These are phyloP conservation scores for Paramormyrops hopkinsi DNA, from an alignment of 2,797 vertebrate species.

Conservation along the genomic window DNA sequence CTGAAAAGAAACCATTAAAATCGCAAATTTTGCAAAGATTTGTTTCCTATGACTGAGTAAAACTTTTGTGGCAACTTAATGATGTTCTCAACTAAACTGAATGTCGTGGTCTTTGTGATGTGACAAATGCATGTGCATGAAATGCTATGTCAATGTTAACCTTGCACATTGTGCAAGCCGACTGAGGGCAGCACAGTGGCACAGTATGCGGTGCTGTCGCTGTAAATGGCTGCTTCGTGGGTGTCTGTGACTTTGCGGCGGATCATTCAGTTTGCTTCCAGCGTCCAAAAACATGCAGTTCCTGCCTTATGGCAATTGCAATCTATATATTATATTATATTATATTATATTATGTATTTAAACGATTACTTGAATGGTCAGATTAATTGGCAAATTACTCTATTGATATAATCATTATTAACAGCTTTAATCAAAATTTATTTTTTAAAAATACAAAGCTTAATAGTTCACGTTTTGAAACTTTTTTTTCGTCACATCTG, in stretches of 20 bases:
- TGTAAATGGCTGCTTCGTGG: no score
- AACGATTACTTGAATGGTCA: background rate
- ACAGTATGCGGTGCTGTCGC: no score
- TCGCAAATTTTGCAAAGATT: no score
- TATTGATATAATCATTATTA: background rate
- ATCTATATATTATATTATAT: no score
- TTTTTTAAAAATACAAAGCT: background rate
- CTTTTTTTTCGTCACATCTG: constrained; percentile 45
- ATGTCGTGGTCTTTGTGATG: background rate
- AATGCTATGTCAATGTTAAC: background rate
- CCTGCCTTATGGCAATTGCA: background rate
- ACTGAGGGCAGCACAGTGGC: no score
- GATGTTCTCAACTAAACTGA: no score
- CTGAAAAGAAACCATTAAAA: no score
- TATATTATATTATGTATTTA: background rate
- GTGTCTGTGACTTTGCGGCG: no score
- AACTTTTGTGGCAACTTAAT: no score
- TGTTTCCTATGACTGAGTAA: no score
- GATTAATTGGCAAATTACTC: background rate
- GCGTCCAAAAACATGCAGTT: background rate
- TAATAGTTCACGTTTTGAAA: constrained; percentile 29
- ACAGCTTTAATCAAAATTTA: background rate
- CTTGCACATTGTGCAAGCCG: no score
- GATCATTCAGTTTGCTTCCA: background rate
- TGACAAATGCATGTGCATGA: background rate